A percentile compares a stretch with the other conserved stretches of the same genome.
phyloP scores from a whole-genome alignment of 1,140 invertebrate genomes.

The Macrobrachium nipponense region DNA sequence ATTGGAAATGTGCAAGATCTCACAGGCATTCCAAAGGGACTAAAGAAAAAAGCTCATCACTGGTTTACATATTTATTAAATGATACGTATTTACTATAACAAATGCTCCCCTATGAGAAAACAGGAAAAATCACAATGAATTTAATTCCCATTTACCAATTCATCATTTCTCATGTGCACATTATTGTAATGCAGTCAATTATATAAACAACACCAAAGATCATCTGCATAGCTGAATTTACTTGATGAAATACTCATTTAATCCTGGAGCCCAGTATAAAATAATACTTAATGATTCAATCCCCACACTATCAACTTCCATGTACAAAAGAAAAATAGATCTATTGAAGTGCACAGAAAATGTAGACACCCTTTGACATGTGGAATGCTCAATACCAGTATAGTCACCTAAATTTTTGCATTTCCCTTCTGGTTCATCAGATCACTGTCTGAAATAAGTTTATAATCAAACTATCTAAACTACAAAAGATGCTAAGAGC shows the following conservation, averaged over 20 bases:
- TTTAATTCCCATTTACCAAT: conserved; percentile 8
- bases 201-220: background rate
- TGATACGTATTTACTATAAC: conserved; percentile 25
- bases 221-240: conserved; percentile 16
- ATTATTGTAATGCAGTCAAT: background rate
- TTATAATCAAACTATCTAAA: background rate
- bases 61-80: conserved; percentile 23
- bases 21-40: no score
- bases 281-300: conserved; percentile 14
- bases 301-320: conserved; percentile 2
- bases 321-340: background rate
- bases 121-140: conserved; percentile 21
- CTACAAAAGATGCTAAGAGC: background rate
- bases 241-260: background rate
- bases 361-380: background rate
- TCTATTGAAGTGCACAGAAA: no score
- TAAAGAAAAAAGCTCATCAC: no score
- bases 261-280: conserved; percentile 15
- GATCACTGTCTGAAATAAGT: no score
- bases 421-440: no score
- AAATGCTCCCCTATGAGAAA: conserved; percentile 23
- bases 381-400: no score
- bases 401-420: no score
- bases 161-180: background rate
- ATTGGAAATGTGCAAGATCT: no score